Evolutionary conservation across 2,888 invertebrate species (phyloP).

Genomic region (Mesochorus sp.): DNA sequence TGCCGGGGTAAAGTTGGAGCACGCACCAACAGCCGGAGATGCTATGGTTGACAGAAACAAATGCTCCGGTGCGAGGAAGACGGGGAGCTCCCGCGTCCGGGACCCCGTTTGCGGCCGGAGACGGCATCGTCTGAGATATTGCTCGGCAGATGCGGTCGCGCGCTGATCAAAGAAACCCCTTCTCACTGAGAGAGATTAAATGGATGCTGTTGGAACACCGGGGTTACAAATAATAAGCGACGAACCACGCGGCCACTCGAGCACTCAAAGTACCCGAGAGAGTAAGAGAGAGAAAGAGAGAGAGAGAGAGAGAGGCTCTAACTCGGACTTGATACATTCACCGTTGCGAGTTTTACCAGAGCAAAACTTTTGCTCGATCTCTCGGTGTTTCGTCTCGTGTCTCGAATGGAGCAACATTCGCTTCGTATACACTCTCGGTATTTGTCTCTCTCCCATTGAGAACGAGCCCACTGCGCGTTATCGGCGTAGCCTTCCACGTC

Average conservation of each 20-base stretch:
- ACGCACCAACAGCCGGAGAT: constrained; percentile 65
- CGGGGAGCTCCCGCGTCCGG: constrained; percentile 79
- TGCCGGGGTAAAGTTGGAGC: constrained; percentile 66
- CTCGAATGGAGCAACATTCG: constrained; percentile 26
- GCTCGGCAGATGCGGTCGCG: constrained; percentile 81
- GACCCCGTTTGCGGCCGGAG: constrained; percentile 76
- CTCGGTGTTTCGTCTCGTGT: constrained; percentile 63
- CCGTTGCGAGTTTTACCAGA: constrained; percentile 46
- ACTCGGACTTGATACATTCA: constrained; percentile 77
- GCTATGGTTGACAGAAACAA: constrained; percentile 79
- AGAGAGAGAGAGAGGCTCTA: constrained; percentile 64
- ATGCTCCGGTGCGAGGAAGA: constrained; percentile 79
- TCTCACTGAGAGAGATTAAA: constrained; percentile 81
- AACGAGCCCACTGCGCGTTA: constrained; percentile 59
- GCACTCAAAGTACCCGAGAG: constrained; percentile 15
- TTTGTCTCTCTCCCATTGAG: constrained; percentile 54
- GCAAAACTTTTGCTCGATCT: constrained; percentile 58
- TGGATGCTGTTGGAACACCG: constrained; percentile 80
- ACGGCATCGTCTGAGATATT: constrained; percentile 77
- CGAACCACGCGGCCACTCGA: constrained; percentile 57
- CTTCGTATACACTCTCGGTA: not conserved
- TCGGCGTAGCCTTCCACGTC: constrained; percentile 63
- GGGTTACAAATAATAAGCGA: constrained; percentile 79
- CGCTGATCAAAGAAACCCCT: constrained; percentile 81
- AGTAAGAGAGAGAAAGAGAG: not conserved